These are phyloP conservation scores for Drosophila mauritiana DNA, from an alignment of 1,140 invertebrate species.

Conservation along the genomic window DNA sequence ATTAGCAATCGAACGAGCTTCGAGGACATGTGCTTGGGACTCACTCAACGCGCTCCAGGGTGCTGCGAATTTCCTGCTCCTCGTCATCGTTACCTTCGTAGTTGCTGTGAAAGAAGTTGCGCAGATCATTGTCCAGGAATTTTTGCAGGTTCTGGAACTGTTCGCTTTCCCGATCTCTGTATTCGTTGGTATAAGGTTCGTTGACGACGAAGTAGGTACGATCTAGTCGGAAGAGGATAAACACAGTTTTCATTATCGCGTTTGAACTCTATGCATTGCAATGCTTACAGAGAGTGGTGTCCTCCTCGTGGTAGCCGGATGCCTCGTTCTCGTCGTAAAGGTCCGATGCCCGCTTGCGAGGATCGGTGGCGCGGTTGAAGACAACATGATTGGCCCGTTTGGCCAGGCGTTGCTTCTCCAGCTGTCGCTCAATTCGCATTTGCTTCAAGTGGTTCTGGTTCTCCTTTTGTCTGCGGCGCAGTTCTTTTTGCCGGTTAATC, in stretches of 20 bases:
- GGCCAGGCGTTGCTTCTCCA: slow-evolving; percentile 3
- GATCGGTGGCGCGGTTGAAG: slow-evolving; percentile 14
- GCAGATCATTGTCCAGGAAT: slow-evolving; percentile 41
- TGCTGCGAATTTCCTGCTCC: slow-evolving; percentile 38
- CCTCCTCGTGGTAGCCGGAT: slow-evolving; percentile 43
- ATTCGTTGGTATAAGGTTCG: slow-evolving; percentile 57
- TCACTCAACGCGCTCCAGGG: slow-evolving; percentile 45
- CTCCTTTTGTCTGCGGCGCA: slow-evolving; percentile 3
- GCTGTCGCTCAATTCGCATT: slow-evolving; percentile 8
- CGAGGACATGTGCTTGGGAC: not conserved
- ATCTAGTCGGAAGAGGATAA: slow-evolving; percentile 22
- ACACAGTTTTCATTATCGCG: not conserved
- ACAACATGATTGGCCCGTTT: slow-evolving; percentile 23
- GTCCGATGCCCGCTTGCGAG: slow-evolving; percentile 37
- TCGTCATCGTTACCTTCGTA: slow-evolving; percentile 59
- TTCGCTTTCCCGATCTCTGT: slow-evolving; percentile 19
- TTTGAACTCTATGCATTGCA: too few relatives aligned
- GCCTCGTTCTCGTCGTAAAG: slow-evolving; percentile 50
- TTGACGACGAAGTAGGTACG: slow-evolving; percentile 54
- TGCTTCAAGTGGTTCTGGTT: slow-evolving; percentile 2
- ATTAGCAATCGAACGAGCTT: not conserved
- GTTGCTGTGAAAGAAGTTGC: slow-evolving; percentile 34
- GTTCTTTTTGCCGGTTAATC: slow-evolving; percentile 18
- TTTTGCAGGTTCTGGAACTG: slow-evolving; percentile 45
- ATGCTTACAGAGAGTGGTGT: slow-evolving; percentile 36